A percentile compares a stretch with the other conserved stretches of the same genome.
Conservation (phyloP, 2,888 invertebrate species). For the Gastrophysa polygoni region DNA sequence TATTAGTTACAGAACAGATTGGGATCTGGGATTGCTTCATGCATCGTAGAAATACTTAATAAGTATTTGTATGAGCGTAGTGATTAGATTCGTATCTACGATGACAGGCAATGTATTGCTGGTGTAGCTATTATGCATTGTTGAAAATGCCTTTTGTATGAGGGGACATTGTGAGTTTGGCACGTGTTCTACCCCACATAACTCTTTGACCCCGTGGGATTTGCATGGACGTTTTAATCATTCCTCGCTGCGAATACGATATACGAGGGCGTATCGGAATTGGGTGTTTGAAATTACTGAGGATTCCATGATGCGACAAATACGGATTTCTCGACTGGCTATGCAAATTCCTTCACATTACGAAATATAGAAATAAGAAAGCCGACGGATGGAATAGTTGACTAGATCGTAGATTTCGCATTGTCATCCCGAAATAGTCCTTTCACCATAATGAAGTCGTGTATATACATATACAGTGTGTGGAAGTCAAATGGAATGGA, state of each 20-base stretch:
- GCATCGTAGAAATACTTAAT: slow-evolving; percentile 24
- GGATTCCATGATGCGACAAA: too few relatives aligned
- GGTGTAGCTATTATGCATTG: not conserved
- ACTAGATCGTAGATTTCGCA: too few relatives aligned
- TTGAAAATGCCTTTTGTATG: slow-evolving; percentile 7
- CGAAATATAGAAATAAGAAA: too few relatives aligned
- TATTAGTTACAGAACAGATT: slow-evolving; percentile 28
- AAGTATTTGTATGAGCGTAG: slow-evolving; percentile 23
- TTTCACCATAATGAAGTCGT: too few relatives aligned
- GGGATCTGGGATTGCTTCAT: slow-evolving; percentile 16
- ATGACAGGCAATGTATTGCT: slow-evolving; percentile 33
- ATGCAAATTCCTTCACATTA: too few relatives aligned
- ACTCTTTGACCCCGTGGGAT: slow-evolving; percentile 4
- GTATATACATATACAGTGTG: too few relatives aligned
- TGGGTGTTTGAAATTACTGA: not conserved
- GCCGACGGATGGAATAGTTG: too few relatives aligned
- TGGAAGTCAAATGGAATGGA: too few relatives aligned
- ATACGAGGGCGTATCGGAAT: not conserved
- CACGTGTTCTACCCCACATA: slow-evolving; percentile 9
- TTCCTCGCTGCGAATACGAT: not conserved
- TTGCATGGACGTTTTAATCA: slow-evolving; percentile 3
- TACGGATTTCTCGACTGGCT: too few relatives aligned
- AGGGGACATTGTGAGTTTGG: slow-evolving; percentile 1
- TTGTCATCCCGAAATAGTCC: too few relatives aligned
- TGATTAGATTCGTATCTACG: slow-evolving; percentile 34